Conservation (phyloP, 2,888 invertebrate genomes). For the Danaus chrysippus region DNA sequence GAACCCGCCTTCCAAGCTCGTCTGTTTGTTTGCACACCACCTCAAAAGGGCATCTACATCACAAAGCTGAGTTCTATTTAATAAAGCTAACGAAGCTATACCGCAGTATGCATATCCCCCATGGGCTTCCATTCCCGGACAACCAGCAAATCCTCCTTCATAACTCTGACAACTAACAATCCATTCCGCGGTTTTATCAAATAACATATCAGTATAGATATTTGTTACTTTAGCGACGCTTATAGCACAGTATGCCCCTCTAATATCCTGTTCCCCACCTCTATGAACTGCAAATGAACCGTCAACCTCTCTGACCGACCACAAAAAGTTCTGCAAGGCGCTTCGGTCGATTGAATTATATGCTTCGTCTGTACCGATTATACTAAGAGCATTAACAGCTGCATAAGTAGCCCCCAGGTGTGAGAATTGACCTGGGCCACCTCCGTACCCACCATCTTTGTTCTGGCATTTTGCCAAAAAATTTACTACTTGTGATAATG, state of each 20-base stretch:
- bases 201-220: constrained; percentile 86
- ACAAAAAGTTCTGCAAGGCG: constrained; percentile 87
- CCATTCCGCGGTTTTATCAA: constrained; percentile 94
- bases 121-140: constrained; percentile 95
- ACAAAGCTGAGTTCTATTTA: constrained; percentile 87
- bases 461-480: constrained; percentile 83
- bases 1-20: constrained; percentile 97
- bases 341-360: constrained; percentile 91
- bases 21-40: constrained; percentile 95
- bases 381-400: constrained; percentile 94
- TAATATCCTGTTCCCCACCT: constrained; percentile 95
- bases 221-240: constrained; percentile 93
- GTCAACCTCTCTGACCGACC: constrained; percentile 86
- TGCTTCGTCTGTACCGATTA: constrained; percentile 92
- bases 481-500: constrained; percentile 56
- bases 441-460: constrained; percentile 92
- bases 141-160: constrained; percentile 98
- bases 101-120: constrained; percentile 99
- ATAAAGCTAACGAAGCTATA: constrained; percentile 90
- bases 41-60: constrained; percentile 87
- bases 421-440: constrained; percentile 94
- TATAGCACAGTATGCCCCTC: constrained; percentile 98
- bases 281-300: constrained; percentile 96
- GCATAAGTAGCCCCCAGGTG: constrained; percentile 99
- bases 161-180: constrained; percentile 97